Evolutionary conservation across 2,797 vertebrate species (phyloP), one percentile per base, ranked within the genome.

Genomic region (Hephaestus fuliginosus): DNA sequence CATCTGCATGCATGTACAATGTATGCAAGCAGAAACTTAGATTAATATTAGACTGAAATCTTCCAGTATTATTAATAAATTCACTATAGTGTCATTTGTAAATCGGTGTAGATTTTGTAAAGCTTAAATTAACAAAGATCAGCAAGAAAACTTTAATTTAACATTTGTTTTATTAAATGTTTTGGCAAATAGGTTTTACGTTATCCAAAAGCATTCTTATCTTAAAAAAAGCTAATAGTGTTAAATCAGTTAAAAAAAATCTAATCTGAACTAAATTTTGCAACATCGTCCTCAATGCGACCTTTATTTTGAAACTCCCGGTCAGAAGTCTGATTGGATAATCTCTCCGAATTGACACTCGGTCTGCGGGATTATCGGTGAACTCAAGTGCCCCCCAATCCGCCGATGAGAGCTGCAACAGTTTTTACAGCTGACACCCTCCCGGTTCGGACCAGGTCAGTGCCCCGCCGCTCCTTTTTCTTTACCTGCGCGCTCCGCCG

Each of bases 391-490:
- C 80, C 82, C 90, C 65, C 64, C 46, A 28, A 5, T 41, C 70
- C 57, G 22, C 80, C 56, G 64, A 73, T 49, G 75, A 80, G 76
- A 78, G 52, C 78, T 60, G 74, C 76, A 60, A 76, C 77, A 90
- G 90, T 92, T 88, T 84, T 80, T 60, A 82, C 84, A 85, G 83
- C 82, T 92, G 90, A 91, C 82, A 83, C 85, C 80, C 70, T 84
- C 91, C 82, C 88, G 71, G 18, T 67, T 76, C 78, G 66, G 41
- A 78, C 4, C 91, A 91, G 91, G 88, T 91, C 82, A 84, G 90
- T 83, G 57, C 0, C 70, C 62, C 71, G 3, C 57, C 14, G 0
- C 70, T 53, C 3, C 39, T 61, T 64, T 60, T 18, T 41, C 1
- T 25, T 25, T 14, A 18, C 44, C 43, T 63, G 20, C 18, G 5